Evolutionary conservation across 2,113 vertebrate genomes (phyloP), one percentile per base, ranked within the genome.

Genomic region (Sula dactylatra): DNA sequence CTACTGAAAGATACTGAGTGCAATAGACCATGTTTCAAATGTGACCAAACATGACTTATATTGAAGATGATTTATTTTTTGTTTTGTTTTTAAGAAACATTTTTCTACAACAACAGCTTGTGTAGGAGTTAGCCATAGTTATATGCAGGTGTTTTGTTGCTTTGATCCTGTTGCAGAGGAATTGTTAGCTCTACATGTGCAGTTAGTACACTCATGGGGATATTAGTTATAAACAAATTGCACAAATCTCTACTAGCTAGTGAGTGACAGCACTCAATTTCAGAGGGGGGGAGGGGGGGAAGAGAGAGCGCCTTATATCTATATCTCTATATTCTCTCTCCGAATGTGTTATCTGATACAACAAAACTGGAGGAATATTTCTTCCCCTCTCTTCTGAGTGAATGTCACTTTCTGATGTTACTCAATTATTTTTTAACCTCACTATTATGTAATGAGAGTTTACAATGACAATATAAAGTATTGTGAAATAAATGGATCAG

Each of bases 181-280:
- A 45, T 56, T 71, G 21, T 88, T 88, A 86, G 38, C 20, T 91
- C 32, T 95, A 31, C n/a, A 13, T 64, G 74, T 96, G 44, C 86
- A 67, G 82, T 86, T 93, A 82, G 64, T 70, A 86, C 49, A 84
- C 55, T 93, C 54, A 94, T 80, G 84, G 90, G 89, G 90, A 95
- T 93, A 96, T 55, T 81, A 82, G 38, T 80, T 69, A 49, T 20
- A 65, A 96, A 78, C 2, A 81, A 79, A 92, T 83, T 85, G 86
- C 73, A 95, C 82, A 94, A 45, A 86, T 61, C 24, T 71, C 34
- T 81, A 24, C 71, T 54, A 89, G 42, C 18, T 38, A 89, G 26
- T 1, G 0, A 70, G 71, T 89, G 70, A 65, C 79, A 70, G n/a
- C 38, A 26, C 25, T 95, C 22, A 31, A 0, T 77, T 91, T 93